phyloP scores from a whole-genome alignment of 2,888 invertebrate species.

The Spatulosminthurus flaviceps region DNA sequence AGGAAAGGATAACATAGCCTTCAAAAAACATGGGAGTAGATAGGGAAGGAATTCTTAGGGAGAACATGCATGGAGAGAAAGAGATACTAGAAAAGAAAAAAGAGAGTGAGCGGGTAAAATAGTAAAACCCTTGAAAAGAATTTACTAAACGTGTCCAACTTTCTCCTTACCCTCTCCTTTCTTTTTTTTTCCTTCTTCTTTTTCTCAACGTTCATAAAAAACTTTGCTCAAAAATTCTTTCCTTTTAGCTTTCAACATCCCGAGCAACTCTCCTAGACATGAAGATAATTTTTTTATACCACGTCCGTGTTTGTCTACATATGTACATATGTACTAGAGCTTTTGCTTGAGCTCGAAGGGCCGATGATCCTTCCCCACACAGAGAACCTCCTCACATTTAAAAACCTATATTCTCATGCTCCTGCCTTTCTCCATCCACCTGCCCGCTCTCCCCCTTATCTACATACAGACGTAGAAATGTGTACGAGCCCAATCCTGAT shows the following conservation, averaged over 20 bases:
- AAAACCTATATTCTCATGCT: too few species aligned
- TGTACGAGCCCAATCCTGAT: too few species aligned
- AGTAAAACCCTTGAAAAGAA: slow-evolving; percentile 10
- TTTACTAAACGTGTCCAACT: slow-evolving; percentile 9
- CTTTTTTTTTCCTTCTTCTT: background rate
- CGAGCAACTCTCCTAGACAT: slow-evolving; percentile 26
- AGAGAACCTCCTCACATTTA: too few species aligned
- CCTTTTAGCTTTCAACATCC: slow-evolving; percentile 16
- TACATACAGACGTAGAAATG: too few species aligned
- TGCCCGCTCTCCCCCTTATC: too few species aligned
- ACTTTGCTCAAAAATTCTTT: background rate
- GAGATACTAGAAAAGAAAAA: too few species aligned
- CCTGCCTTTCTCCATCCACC: too few species aligned
- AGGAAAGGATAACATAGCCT: background rate
- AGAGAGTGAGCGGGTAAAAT: slow-evolving; percentile 12
- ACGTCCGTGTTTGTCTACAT: background rate
- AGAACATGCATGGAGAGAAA: background rate
- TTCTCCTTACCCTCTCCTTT: background rate
- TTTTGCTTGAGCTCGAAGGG: too few species aligned
- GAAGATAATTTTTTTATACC: slow-evolving; percentile 41
- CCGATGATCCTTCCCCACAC: too few species aligned
- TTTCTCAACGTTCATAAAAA: background rate
- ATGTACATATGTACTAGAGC: too few species aligned
- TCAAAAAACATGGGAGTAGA: background rate
- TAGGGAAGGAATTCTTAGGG: background rate